These are phyloP conservation scores for Nasonia giraulti DNA, from an alignment of 1,140 invertebrate species.

Conservation along the genomic window DNA sequence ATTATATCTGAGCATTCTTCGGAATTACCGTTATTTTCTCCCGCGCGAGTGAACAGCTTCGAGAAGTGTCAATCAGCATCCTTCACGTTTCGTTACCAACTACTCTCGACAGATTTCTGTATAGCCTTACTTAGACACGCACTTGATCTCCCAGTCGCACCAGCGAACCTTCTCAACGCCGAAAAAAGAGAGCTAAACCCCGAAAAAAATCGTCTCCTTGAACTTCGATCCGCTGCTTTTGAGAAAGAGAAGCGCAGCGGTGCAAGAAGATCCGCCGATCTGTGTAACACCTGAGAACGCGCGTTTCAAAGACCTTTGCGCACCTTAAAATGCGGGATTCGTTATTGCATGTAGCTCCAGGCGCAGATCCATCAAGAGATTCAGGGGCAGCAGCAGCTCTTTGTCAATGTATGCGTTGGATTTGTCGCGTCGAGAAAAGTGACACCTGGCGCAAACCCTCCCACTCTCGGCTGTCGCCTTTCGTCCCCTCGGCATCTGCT, in stretches of 20 bases:
- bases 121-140: neutral
- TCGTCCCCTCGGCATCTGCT: neutral
- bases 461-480: constrained; percentile 34
- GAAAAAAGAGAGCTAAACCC: neutral
- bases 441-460: constrained; percentile 60
- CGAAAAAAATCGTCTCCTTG: constrained; percentile 12
- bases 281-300: constrained; percentile 65
- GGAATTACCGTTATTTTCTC: too few species aligned
- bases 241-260: neutral
- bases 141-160: neutral
- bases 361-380: constrained; percentile 24
- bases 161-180: neutral
- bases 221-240: neutral
- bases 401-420: constrained; percentile 64
- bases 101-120: neutral
- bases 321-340: constrained; percentile 54
- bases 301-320: neutral
- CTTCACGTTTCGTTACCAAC: too few species aligned
- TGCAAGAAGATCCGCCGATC: constrained; percentile 55
- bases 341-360: constrained; percentile 53
- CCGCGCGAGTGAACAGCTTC: too few species aligned
- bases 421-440: constrained; percentile 51
- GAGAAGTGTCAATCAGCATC: too few species aligned
- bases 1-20: too few species aligned
- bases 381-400: constrained; percentile 55